Evolutionary conservation across 2,113 vertebrate species (phyloP), one percentile per base, ranked within the genome.

Genomic region (Hemibagrus wyckioides): DNA sequence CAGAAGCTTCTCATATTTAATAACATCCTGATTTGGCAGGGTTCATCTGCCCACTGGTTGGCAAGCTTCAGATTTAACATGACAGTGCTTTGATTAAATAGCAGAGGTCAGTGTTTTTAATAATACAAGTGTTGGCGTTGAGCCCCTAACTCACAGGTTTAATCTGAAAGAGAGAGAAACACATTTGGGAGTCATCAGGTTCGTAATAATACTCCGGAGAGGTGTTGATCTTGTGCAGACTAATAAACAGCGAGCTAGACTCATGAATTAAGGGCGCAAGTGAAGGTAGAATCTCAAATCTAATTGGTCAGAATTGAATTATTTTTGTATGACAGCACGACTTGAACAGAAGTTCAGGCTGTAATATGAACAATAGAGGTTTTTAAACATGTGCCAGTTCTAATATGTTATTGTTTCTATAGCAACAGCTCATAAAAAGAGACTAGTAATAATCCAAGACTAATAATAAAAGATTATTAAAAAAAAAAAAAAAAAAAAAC

Each of bases 41-140:
- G 80, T 81, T 57, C 48, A 81, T 86, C 75, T 41, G 56, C 76
- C 25, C 80, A 76, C 50, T 39, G 86, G 71, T n/a, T 73, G 57
- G 67, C 75, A 76, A 63, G 73, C 69, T 76, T 80, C 28, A 57
- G 83, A 86, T 88, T 91, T 89, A 86, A 61, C 75, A 81, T 56
- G 17, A 59, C 15, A 67, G 56, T 59, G 13, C 52, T 82, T 84
- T 88, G 52, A 91, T 89, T 89, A 88, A 89, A 87, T 85, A 88
- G 80, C 71, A 81, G 87, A 84, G 87, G 87, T 89, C 82, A 88
- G 54, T 56, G 84, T 87, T 71, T 84, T 77, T 88, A 91, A 91
- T 89, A 76, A 88, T 61, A 86, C 76, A 85, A 82, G 41, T 61
- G 57, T 48, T 33, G 57, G 48, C 56, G 33, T 75, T 82, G 30